These are phyloP conservation scores for Hylaeus anthracinus DNA, from an alignment of 1,140 invertebrate genomes.

Conservation along the genomic window DNA sequence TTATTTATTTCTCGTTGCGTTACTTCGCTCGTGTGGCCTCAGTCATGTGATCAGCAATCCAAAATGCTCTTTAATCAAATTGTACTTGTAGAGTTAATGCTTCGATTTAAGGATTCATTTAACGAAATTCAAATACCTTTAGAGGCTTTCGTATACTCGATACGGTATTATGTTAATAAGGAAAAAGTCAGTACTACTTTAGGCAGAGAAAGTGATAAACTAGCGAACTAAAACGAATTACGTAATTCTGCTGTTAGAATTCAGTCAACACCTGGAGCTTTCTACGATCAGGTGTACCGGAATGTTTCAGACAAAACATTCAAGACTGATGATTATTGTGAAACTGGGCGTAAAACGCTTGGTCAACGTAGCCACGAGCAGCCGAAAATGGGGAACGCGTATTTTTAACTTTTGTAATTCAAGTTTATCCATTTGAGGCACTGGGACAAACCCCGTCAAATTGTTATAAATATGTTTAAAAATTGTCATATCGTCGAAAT, in stretches of 20 bases:
- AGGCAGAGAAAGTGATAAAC: slow-evolving; percentile 4
- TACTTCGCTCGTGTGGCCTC: neutral
- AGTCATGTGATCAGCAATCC: neutral
- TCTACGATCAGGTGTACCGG: neutral
- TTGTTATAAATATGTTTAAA: too few relatives aligned
- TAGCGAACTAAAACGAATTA: neutral
- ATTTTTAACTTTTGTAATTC: too few relatives aligned
- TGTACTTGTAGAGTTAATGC: slow-evolving; percentile 11
- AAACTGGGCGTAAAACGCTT: too few relatives aligned
- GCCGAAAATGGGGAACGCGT: too few relatives aligned
- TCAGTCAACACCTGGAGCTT: neutral
- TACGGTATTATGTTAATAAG: slow-evolving; percentile 14
- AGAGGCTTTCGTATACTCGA: slow-evolving; percentile 11
- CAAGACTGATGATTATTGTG: too few relatives aligned
- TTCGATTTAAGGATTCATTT: neutral
- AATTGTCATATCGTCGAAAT: too few relatives aligned
- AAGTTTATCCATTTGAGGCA: too few relatives aligned
- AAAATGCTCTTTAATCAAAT: slow-evolving; percentile 24
- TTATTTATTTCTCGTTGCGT: neutral
- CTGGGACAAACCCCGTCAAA: too few relatives aligned
- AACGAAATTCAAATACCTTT: slow-evolving; percentile 15
- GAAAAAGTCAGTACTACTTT: slow-evolving; percentile 6
- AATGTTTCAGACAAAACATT: neutral
- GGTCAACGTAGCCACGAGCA: too few relatives aligned
- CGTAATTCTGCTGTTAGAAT: neutral